Base-by-base conservation (phyloP, 2,113 vertebrate species). In the Anoura caudifer region DNA sequence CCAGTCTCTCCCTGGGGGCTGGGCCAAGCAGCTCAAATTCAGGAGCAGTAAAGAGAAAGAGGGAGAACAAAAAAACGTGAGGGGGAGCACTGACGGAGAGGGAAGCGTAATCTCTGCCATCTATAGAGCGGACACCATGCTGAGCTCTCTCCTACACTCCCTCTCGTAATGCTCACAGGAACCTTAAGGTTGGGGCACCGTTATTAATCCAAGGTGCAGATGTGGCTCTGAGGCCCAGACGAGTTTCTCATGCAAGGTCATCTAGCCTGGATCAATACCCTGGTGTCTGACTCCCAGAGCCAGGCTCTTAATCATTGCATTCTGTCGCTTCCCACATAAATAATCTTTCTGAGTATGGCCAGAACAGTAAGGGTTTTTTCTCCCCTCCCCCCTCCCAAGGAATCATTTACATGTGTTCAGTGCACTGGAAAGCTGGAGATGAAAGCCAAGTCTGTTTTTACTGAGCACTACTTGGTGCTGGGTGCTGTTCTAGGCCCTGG, bases 21-120 rank as follows among this genome's bases (percentile, higher is more conserved):
- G 92, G 81, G 19, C 97, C 97, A 97, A 96, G 77, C 96, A 84
- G 83, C 93, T 90, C 75, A 59, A 43, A 91, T 83, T 92, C 95
- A 83, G 91, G 73, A 97, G 63, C 80, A 47, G 81, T 86, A 86
- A 90, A 73, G 45, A 91, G 86, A 80, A 76, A 95, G 94, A 56
- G 81, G 36, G 56, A 92, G 73, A 86, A 75, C 36, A 22, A 59
- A 69, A 67, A 38, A 2, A 19, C 22, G 22, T 36, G 45, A 65
- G 70, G 77, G 70, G 63, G 82, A 77, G 72, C n/a, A 15, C 6
- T 0, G 17, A 33, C 33, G 36, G 69, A 87, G 69, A 72, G 77
- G 67, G 61, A 56, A 16, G 5, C 7, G 1, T 2, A 38, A 80
- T 24, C 22, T 0, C 19, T 17, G 61, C 81, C 76, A 63, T 88